These are phyloP conservation scores for Sycophila texana DNA, from an alignment of 2,888 invertebrate species.

Conservation along the genomic window DNA sequence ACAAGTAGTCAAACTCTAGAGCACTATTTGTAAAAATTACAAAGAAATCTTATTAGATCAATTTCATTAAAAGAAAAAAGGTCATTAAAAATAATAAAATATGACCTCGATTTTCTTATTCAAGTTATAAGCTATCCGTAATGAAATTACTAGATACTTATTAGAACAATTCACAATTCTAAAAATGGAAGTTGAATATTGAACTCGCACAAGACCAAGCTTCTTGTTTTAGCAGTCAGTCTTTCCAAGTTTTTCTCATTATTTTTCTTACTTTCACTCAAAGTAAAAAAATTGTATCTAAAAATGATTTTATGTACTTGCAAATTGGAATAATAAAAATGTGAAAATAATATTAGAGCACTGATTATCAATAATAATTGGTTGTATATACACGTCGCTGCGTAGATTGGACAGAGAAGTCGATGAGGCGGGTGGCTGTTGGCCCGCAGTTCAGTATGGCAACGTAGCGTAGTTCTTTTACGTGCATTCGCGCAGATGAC, in stretches of 20 bases:
- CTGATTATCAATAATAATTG: constrained; percentile 55
- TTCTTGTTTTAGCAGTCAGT: constrained; percentile 51
- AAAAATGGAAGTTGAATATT: constrained; percentile 48
- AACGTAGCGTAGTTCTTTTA: constrained; percentile 74
- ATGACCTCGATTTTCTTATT: constrained; percentile 30
- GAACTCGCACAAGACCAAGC: constrained; percentile 31
- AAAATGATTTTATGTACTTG: constrained; percentile 46
- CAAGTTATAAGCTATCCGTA: constrained; percentile 36
- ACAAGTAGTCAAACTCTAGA: constrained; percentile 45
- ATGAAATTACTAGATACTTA: constrained; percentile 45
- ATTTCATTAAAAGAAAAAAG: constrained; percentile 38
- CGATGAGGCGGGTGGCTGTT: constrained; percentile 72
- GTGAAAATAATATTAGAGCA: constrained; percentile 52
- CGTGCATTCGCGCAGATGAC: constrained; percentile 75
- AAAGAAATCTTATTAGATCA: constrained; percentile 44
- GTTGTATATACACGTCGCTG: constrained; percentile 72
- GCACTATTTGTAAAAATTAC: constrained; percentile 41
- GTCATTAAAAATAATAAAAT: constrained; percentile 43
- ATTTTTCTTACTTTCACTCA: constrained; percentile 39
- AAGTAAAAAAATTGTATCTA: constrained; percentile 48
- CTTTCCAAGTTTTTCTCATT: constrained; percentile 45
- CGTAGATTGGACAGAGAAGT: constrained; percentile 75
- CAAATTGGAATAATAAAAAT: constrained; percentile 48
- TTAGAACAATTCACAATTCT: constrained; percentile 37
- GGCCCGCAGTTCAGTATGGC: constrained; percentile 74